Evolutionary conservation across 2,113 vertebrate genomes (phyloP).

Genomic region (Casuarius casuarius): DNA sequence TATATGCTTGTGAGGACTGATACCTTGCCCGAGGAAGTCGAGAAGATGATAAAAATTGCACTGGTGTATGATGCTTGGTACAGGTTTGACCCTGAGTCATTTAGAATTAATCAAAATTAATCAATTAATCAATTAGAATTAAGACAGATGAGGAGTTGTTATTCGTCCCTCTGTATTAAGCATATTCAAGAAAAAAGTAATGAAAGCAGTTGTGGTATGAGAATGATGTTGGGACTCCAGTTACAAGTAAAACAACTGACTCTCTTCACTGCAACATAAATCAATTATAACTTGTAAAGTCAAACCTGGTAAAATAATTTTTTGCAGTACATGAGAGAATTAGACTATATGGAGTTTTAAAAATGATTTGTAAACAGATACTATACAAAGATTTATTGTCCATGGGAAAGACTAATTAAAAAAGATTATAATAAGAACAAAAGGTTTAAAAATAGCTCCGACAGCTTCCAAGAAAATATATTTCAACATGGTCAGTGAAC

Average conservation of each 20-base stretch:
- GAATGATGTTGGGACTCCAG: not conserved
- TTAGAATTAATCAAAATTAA: too few species aligned
- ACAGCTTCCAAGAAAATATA: not conserved
- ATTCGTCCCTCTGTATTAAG: rapidly evolving
- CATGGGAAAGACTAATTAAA: not conserved
- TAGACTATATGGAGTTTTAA: not conserved
- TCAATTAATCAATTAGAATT: not conserved
- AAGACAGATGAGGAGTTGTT: not conserved
- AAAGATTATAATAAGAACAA: not conserved
- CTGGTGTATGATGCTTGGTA: rapidly evolving
- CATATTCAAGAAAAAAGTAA: not conserved
- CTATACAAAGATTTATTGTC: not conserved
- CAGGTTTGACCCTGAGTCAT: not conserved
- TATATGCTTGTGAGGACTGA: not conserved
- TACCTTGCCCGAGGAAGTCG: not conserved
- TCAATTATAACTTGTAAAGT: not conserved
- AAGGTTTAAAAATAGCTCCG: not conserved
- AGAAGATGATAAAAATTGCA: not conserved
- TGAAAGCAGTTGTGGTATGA: not conserved
- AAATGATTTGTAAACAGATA: not conserved
- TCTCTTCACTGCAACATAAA: not conserved
- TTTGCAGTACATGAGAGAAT: not conserved
- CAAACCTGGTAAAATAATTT: not conserved
- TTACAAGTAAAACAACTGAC: not conserved
- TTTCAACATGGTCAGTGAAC: not conserved